phyloP scores from a whole-genome alignment of 2,888 invertebrate species.

The Suillia variegata region DNA sequence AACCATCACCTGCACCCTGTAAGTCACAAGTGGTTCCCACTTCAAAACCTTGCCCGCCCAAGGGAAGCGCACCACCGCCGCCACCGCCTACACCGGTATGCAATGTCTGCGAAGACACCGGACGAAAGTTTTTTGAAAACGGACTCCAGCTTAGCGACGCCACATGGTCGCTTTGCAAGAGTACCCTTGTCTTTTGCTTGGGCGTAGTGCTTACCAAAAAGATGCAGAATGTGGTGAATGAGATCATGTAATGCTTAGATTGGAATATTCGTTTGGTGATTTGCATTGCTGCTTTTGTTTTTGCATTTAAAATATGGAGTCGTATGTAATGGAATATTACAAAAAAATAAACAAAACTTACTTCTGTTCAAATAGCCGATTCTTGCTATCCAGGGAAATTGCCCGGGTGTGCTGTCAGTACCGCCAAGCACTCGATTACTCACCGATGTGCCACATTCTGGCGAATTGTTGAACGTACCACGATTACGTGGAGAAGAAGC shows the following conservation, averaged over 20 bases:
- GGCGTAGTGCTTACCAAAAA: constrained; percentile 44
- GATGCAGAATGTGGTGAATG: constrained; percentile 40
- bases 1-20: too few species aligned
- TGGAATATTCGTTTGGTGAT: too few species aligned
- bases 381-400: constrained; percentile 68
- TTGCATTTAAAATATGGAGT: too few species aligned
- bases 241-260: constrained; percentile 40
- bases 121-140: too few species aligned
- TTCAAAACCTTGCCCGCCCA: too few species aligned
- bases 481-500: too few species aligned
- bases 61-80: too few species aligned
- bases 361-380: constrained; percentile 59
- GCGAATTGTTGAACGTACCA: constrained; percentile 38
- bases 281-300: too few species aligned
- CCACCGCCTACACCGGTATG: too few species aligned
- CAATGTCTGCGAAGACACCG: too few species aligned
- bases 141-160: constrained; percentile 14
- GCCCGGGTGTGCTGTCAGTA: constrained; percentile 60
- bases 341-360: constrained; percentile 47
- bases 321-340: too few species aligned
- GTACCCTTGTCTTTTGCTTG: constrained; percentile 39
- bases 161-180: constrained; percentile 37
- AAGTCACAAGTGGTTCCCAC: too few species aligned
- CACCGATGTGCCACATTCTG: constrained; percentile 53
- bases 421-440: constrained; percentile 62